Evolutionary conservation across 1,140 invertebrate genomes (phyloP).

Genomic region (silkworm (Bombyx mori)): DNA sequence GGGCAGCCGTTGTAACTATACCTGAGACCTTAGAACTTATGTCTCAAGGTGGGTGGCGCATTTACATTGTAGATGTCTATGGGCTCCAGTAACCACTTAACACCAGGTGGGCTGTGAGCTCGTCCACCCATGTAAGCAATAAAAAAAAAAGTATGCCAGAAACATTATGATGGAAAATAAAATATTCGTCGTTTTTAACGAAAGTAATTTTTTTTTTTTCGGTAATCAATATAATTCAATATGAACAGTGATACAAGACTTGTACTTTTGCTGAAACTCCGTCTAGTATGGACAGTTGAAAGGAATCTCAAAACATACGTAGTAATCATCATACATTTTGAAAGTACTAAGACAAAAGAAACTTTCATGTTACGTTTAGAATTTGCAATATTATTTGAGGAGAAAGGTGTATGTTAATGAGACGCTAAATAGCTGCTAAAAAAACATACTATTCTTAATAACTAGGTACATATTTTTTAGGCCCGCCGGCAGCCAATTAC

Average conservation of each 20-base stretch:
- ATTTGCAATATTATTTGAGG: conserved; percentile 27
- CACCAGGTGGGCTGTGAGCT: too few relatives aligned
- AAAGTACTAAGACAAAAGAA: conserved; percentile 13
- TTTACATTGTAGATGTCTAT: too few relatives aligned
- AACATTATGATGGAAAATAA: background rate
- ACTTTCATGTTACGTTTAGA: conserved; percentile 18
- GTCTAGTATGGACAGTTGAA: too few relatives aligned
- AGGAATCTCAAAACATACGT: too few relatives aligned
- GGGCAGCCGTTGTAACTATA: too few relatives aligned
- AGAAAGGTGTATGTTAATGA: conserved; percentile 32
- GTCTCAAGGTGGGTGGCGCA: too few relatives aligned
- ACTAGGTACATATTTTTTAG: conserved; percentile 21
- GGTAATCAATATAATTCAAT: background rate
- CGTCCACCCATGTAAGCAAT: too few relatives aligned
- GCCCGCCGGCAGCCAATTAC: conserved; percentile 21
- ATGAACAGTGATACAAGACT: background rate
- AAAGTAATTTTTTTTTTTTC: background rate
- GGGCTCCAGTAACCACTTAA: too few relatives aligned
- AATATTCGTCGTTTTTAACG: too few relatives aligned
- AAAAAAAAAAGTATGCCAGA: background rate
- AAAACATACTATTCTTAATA: conserved; percentile 18
- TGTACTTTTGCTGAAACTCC: too few relatives aligned
- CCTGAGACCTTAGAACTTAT: too few relatives aligned
- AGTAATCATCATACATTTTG: background rate
- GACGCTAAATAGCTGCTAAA: conserved; percentile 15